Base-by-base conservation (phyloP, 1,140 invertebrate species). In the Leptoteleia sp. region DNA sequence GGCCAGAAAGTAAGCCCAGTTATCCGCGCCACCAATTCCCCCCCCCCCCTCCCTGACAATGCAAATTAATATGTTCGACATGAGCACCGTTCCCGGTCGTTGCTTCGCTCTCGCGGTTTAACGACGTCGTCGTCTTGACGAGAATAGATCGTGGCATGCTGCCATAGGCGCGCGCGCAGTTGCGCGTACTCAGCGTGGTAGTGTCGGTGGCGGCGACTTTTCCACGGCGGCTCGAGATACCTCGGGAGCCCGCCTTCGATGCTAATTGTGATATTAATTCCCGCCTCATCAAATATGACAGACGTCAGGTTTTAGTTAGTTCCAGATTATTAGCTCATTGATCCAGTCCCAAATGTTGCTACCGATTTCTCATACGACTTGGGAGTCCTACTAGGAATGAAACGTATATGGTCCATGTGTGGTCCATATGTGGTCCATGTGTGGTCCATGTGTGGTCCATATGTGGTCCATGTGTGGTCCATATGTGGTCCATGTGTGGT, bases 71-170 rank as follows among this genome's bases (percentile, higher is more conserved):
- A 67, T 35, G 72, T 76, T 76, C 52, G 54, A 76, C 71, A 71
- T 43, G 57, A 70, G 40, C 52, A 50, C 29, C 52, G 48, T 59
- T 52, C 40, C 25, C 55, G 54, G 68, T 55, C 37, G 61, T 42
- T 25, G 61, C 43, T 65, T 61, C 71, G 62, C 37, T 42, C 29
- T 42, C 29, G 43, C 35, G 27, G 13, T 67, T 76, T 82, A 83
- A 84, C 81, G 81, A 81, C 50, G 72, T 48, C 67, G 76, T 83
- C 65, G 79, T 83, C 76, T 79, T 65, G 81, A 83, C 81, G 81
- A 78, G 80, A 85, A 85, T 83, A 84, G 82, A 83, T 77, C 52
- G 31, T 83, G 83, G 83, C 83, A 82, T 50, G 13, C 33, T 83
- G 83, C 83, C 83, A 84, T 55, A 40, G 43, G 42, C 67, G 37